Base-by-base conservation (phyloP, 2,113 vertebrate species). In the Lampris megalopsis region DNA sequence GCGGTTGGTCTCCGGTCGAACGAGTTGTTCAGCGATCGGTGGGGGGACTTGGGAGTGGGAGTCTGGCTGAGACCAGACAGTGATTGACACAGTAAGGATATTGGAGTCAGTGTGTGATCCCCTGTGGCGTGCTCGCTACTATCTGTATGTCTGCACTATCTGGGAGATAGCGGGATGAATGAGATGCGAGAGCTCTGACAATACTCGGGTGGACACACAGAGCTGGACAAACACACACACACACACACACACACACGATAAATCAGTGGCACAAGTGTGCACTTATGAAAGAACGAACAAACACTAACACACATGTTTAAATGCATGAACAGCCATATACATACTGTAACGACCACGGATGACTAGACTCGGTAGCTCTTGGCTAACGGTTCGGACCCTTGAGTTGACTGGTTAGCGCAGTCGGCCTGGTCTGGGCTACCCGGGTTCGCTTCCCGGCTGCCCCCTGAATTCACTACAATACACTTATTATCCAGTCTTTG, bases 11-110 rank as follows among this genome's bases (percentile, higher is more conserved):
- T 86, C 73, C 60, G 40, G 69, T 4, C 83, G 74, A 38, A 65
- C 13, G 49, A 48, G 53, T 13, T 70, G 68, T 42, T 52, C 64
- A 47, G 48, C 41, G 57, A 65, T 75, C 3, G 43, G 73, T 60
- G 67, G 75, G 73, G 63, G 67, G 75, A 48, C 0, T 43, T 54
- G 70, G 80, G 58, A 86, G 65, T 36, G 70, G 70, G 85, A 24
- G 89, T 89, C 77, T 82, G 85, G 70, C 67, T 8, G 63, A 84
- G 84, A 77, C 47, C 77, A 61, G 0, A 35, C 68, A 79, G 79
- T 87, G 79, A 86, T 7, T 85, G 89, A 87, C 79, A 59, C 71
- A 74, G 56, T 72, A 74, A 75, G 54, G 24, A 45, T 65, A 76
- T 78, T 67, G 79, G 85, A 80, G 79, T 62, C 10, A 56, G 73